Evolutionary conservation across 2,888 invertebrate species (phyloP).

Genomic region (Anticlea derivata): DNA sequence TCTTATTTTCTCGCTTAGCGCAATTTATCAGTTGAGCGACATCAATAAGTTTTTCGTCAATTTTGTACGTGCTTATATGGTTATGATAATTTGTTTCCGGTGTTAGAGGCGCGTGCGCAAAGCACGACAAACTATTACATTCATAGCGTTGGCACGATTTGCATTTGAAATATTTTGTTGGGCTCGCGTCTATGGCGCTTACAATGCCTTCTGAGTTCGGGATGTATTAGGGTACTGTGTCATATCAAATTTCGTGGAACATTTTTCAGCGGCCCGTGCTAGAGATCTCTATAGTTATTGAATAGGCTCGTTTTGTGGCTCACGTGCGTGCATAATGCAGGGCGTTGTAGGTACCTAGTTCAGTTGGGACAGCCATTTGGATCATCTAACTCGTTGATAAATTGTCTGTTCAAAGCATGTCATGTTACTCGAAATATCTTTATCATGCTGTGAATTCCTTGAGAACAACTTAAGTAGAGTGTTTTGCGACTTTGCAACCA

Average conservation of each 20-base stretch:
- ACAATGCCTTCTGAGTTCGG: constrained; percentile 62
- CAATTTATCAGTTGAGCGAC: constrained; percentile 76
- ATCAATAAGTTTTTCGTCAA: constrained; percentile 78
- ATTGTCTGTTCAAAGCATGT: constrained; percentile 10
- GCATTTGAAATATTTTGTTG: constrained; percentile 82
- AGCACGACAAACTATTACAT: constrained; percentile 81
- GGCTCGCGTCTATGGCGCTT: constrained; percentile 70
- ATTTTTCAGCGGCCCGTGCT: constrained; percentile 79
- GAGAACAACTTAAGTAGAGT: neutral
- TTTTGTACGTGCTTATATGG: constrained; percentile 79
- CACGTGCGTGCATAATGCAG: constrained; percentile 76
- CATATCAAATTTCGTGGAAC: constrained; percentile 81
- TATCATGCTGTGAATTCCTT: neutral
- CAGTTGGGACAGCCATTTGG: constrained; percentile 41
- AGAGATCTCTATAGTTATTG: constrained; percentile 59
- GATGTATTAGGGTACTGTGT: constrained; percentile 60
- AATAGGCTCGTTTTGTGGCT: constrained; percentile 69
- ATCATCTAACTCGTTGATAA: constrained; percentile 44
- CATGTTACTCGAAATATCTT: neutral
- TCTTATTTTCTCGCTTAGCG: constrained; percentile 73
- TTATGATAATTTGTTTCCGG: constrained; percentile 84
- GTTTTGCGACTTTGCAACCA: constrained; percentile 19
- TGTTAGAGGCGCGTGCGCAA: constrained; percentile 78
- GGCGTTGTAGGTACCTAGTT: constrained; percentile 36
- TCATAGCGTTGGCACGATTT: constrained; percentile 82